Conservation (phyloP, 2,797 vertebrate genomes). For the Alosa sapidissima region DNA sequence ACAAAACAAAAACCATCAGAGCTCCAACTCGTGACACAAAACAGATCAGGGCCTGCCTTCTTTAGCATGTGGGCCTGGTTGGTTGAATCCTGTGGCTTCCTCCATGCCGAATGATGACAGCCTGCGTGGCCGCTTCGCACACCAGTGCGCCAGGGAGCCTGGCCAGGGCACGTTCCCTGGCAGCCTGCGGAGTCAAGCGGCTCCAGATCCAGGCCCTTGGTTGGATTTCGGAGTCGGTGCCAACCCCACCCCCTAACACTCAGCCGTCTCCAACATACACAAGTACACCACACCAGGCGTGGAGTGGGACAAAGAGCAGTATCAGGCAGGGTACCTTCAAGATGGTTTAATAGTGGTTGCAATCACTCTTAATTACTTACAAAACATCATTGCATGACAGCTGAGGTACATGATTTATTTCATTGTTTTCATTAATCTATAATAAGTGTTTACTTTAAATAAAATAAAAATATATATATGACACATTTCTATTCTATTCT, state of each 20-base stretch:
- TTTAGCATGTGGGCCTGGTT: slow-evolving; percentile 38
- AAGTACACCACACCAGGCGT: slow-evolving; percentile 18
- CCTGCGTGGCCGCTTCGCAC: slow-evolving; percentile 12
- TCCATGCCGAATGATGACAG: slow-evolving; percentile 43
- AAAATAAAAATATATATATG: too few relatives aligned
- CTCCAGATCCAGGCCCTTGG: slow-evolving; percentile 20
- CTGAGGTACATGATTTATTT: neutral
- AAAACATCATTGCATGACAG: neutral
- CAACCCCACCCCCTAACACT: slow-evolving; percentile 5
- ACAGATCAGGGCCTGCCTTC: slow-evolving; percentile 32
- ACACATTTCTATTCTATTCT: too few relatives aligned
- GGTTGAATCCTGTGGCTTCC: slow-evolving; percentile 42
- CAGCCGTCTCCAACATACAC: slow-evolving; percentile 16
- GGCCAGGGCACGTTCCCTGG: slow-evolving; percentile 38
- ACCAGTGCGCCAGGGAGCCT: slow-evolving; percentile 28
- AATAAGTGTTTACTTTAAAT: too few relatives aligned
- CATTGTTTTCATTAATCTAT: too few relatives aligned
- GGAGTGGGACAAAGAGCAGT: slow-evolving; percentile 31
- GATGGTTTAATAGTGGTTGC: neutral
- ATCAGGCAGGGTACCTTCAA: neutral
- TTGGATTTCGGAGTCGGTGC: neutral
- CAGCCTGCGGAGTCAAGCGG: slow-evolving; percentile 22
- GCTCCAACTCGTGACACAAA: slow-evolving; percentile 6
- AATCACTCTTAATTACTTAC: slow-evolving; percentile 3
- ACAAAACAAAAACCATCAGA: slow-evolving; percentile 7